Percentiles rank a stretch among this genome's conserved stretches.
Conservation (phyloP, 2,797 vertebrate genomes). For the Neopelma chrysocephalum region DNA sequence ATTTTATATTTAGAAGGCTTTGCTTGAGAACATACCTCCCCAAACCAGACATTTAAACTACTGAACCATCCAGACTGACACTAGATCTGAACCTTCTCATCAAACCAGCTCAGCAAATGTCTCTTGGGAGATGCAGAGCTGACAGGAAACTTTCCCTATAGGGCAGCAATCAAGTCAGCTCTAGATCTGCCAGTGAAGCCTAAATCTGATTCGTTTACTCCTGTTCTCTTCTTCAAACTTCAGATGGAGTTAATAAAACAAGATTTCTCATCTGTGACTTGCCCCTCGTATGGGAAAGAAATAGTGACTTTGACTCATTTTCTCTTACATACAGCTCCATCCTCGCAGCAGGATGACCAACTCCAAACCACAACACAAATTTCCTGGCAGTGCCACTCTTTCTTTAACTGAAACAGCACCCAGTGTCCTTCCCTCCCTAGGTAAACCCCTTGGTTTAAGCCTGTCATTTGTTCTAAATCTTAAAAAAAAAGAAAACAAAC, state of each 20-base stretch:
- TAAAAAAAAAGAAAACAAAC: neutral
- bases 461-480: neutral
- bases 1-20: conserved; percentile 62
- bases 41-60: conserved; percentile 41
- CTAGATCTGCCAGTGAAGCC: neutral
- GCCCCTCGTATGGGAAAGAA: neutral
- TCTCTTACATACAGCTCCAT: neutral
- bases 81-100: conserved; percentile 2
- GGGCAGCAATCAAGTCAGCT: neutral
- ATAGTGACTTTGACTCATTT: neutral
- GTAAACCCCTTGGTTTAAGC: neutral
- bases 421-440: neutral
- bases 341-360: neutral
- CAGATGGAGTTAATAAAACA: neutral
- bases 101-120: neutral
- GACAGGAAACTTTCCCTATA: neutral
- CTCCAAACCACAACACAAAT: neutral
- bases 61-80: conserved; percentile 16
- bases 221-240: neutral
- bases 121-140: neutral
- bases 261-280: neutral
- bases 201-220: neutral
- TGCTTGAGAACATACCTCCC: conserved; percentile 23
- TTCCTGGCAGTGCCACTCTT: neutral
- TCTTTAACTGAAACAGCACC: neutral